Evolutionary conservation across 2,113 vertebrate species (phyloP), one percentile per base, ranked within the genome.

Genomic region (Oreotragus oreotragus): DNA sequence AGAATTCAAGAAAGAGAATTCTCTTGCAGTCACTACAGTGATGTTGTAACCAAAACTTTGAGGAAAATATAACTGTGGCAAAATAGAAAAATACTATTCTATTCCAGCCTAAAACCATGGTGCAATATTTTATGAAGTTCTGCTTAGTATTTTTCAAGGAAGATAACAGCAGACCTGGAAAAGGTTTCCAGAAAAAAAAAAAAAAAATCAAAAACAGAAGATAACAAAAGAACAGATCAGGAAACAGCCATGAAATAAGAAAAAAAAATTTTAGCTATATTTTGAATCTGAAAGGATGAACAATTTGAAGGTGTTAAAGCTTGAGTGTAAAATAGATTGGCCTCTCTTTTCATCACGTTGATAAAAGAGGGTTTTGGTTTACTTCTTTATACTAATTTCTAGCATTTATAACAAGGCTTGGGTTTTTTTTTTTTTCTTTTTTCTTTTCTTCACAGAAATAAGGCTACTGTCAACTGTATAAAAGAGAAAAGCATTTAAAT

Each of bases 61-160:
- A 95, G 43, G 30, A 81, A 96, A 96, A 93, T 53, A 96, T 62
- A 90, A 53, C 39, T 89, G 28, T 36, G 53, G 47, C 27, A 88
- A 95, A 97, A 94, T 6, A 83, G 70, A 96, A 95, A 97, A 96
- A 79, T 84, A 84, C 64, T 93, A 73, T 76, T 95, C 51, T 91
- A 55, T 5, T 2, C 8, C n/a, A 91, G 36, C 64, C 57, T 91
- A 86, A 95, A 89, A 91, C 14, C 51, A 43, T 49, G 17, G 33
- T 89, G 8, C 96, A 93, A 94, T 64, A 60, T 79, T 97, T 94
- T 85, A 91, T 57, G 11, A 86, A 87, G 13, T 77, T 94, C 83
- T 94, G 23, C 19, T 92, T 84, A 84, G 87, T 84, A 85, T 39
- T n/a, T 6, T 93, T 96, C 43, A 90, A 96, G 27, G 43, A 91